Base-by-base conservation (phyloP, 2,113 vertebrate species). In the Microtus oregoni region DNA sequence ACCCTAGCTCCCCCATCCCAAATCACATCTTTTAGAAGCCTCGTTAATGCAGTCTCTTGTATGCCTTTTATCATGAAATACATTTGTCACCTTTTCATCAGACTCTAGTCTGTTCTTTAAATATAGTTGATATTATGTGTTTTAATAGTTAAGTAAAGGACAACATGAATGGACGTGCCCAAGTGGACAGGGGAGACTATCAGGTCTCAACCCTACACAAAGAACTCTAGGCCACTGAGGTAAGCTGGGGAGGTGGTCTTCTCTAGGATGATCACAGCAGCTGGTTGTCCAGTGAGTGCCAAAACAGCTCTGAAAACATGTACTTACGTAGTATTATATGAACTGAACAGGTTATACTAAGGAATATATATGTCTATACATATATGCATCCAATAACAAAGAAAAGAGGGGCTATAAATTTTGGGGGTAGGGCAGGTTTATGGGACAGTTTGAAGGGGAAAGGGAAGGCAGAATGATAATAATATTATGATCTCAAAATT, bases 131-230 rank as follows among this genome's bases (percentile, higher is more conserved):
- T 13, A 75, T 78, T 50, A 20, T 65, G 12, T 72, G 5, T 72
- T 87, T 87, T 20, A 73, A 12, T 81, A 95, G 28, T 44, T 96
- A 78, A 75, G 91, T 77, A 91, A 82, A 55, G 7, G 44, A n/a
- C 9, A 52, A 79, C 50, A 55, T 32, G 30, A 55, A n/a, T n/a
- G 17, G 47, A 55, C 30, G 52, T 52, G 47, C 30, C 50, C 32
- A 79, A 35, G 47, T 79, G 47, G 50, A 55, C 4, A 52, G 17
- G 15, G 30, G 30, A 79, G 47, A 52, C 15, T 52, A 30, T 35
- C 30, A 35, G 30, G 50, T 4, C 30, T 55, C 50, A 82, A 61
- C 1, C 6, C 20, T 58, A 19, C 5, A 20, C 55, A 82, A 82
- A 26, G 52, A 61, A 38, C 52, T 82, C 0, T 38, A 61, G 50